Percentiles rank a stretch among this genome's conserved stretches.
These are phyloP conservation scores for Anneissia japonica DNA, from an alignment of 35 echinoderm and acorn worm species.

Conservation along the genomic window DNA sequence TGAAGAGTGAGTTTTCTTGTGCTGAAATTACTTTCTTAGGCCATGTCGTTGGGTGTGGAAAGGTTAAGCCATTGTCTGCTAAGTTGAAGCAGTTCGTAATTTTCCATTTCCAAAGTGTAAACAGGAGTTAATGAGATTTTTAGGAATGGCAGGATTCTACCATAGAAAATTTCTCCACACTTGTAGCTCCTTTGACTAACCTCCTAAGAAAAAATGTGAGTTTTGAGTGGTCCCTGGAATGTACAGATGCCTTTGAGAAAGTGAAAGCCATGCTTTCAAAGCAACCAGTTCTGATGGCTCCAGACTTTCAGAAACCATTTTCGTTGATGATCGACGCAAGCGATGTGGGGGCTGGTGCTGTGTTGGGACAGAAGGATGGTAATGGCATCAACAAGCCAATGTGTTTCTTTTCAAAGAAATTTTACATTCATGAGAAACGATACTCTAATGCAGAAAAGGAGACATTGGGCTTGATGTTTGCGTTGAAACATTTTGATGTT, in stretches of 20 bases:
- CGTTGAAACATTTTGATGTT: too few relatives aligned
- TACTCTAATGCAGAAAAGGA: too few relatives aligned
- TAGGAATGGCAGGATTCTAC: conserved; percentile 8
- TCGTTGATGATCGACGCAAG: not conserved
- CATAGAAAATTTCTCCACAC: not conserved
- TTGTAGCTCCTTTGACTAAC: conserved; percentile 2
- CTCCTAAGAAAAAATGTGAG: conserved; percentile 13
- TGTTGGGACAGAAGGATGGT: not conserved
- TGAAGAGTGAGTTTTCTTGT: conserved; percentile 32
- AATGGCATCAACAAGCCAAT: not conserved
- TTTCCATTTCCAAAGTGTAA: conserved; percentile 31
- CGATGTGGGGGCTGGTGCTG: conserved; percentile 13
- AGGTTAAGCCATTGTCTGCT: not conserved
- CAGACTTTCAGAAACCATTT: not conserved
- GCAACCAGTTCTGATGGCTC: not conserved
- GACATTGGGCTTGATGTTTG: too few relatives aligned
- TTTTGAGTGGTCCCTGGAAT: not conserved
- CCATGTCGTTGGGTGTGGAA: conserved; percentile 1
- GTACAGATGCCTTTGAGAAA: not conserved
- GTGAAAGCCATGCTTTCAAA: not conserved
- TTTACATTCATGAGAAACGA: not conserved
- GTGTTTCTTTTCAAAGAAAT: not conserved
- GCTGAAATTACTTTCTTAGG: conserved; percentile 22
- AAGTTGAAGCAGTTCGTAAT: conserved; percentile 19
- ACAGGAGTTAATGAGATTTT: conserved; percentile 6